Conservation (phyloP, 23 tunicate species). For the Trididemnum miniatum region DNA sequence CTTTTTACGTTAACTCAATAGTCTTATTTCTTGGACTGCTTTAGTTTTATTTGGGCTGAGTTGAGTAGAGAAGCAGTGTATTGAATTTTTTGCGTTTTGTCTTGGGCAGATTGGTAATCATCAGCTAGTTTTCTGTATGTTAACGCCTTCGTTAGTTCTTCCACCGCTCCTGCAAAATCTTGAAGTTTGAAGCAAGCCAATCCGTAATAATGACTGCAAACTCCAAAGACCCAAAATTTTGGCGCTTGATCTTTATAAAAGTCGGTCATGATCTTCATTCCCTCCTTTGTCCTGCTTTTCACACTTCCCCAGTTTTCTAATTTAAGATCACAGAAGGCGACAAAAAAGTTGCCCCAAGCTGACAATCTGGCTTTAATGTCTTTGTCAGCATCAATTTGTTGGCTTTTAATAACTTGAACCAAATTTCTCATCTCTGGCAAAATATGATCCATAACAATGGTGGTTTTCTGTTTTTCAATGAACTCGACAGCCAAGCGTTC, state of each 20-base stretch:
- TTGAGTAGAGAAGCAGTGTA: not conserved
- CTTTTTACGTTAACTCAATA: too few relatives aligned
- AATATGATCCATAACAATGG: not conserved
- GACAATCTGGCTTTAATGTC: not conserved
- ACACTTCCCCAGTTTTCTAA: not conserved
- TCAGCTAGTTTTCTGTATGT: not conserved
- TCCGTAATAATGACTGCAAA: constrained; percentile 1
- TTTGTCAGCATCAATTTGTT: not conserved
- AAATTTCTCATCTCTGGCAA: not conserved
- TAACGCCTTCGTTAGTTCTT: not conserved
- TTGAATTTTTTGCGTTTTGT: not conserved
- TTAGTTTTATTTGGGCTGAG: not conserved
- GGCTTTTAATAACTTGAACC: not conserved
- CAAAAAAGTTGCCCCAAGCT: not conserved
- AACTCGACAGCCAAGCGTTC: not conserved
- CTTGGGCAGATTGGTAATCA: not conserved
- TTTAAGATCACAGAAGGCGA: not conserved
- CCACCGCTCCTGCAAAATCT: not conserved
- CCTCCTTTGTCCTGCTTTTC: not conserved
- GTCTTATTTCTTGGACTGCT: too few relatives aligned
- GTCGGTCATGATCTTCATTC: not conserved
- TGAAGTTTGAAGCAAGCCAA: not conserved
- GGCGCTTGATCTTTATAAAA: not conserved
- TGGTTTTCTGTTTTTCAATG: not conserved
- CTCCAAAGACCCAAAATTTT: constrained; percentile 1